Percentiles rank a stretch among this genome's conserved stretches.
These are phyloP conservation scores for Dasysyrphus tricinctus DNA, from an alignment of 2,888 invertebrate genomes.

Conservation along the genomic window DNA sequence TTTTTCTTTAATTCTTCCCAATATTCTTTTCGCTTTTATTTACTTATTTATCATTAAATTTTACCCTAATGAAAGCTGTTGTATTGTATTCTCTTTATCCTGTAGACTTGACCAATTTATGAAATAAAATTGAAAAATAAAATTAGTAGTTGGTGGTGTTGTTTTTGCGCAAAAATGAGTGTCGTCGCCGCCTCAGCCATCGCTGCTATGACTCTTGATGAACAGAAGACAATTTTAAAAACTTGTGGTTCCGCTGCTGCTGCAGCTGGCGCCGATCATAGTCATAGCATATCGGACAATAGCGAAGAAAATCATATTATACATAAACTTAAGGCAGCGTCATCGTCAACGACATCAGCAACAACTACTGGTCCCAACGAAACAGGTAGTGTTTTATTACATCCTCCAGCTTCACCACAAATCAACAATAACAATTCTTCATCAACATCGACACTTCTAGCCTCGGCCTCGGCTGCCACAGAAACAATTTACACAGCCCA, in stretches of 20 bases:
- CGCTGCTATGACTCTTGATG: constrained; percentile 83
- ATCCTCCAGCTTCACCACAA: constrained; percentile 69
- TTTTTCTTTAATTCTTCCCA: constrained; percentile 61
- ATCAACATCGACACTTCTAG: constrained; percentile 76
- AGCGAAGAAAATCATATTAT: constrained; percentile 77
- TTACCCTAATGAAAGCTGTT: constrained; percentile 68
- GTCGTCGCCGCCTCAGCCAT: constrained; percentile 78
- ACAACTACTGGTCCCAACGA: constrained; percentile 63
- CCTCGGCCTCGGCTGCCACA: constrained; percentile 77
- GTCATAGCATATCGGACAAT: constrained; percentile 54
- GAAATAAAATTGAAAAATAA: constrained; percentile 46
- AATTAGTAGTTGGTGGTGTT: constrained; percentile 58
- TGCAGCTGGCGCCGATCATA: constrained; percentile 70
- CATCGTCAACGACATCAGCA: constrained; percentile 77
- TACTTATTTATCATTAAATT: constrained; percentile 55
- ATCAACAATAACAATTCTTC: constrained; percentile 45
- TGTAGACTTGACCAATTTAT: constrained; percentile 68
- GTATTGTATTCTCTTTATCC: constrained; percentile 71
- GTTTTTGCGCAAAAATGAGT: constrained; percentile 70
- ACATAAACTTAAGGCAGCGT: constrained; percentile 77
- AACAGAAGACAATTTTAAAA: constrained; percentile 83
- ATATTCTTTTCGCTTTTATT: constrained; percentile 64
- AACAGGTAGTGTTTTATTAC: constrained; percentile 60
- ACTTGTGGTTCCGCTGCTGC: constrained; percentile 76
- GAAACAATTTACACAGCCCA: constrained; percentile 81